Evolutionary conservation across 2,888 invertebrate species (phyloP).

Genomic region (Spicauda simplicius): DNA sequence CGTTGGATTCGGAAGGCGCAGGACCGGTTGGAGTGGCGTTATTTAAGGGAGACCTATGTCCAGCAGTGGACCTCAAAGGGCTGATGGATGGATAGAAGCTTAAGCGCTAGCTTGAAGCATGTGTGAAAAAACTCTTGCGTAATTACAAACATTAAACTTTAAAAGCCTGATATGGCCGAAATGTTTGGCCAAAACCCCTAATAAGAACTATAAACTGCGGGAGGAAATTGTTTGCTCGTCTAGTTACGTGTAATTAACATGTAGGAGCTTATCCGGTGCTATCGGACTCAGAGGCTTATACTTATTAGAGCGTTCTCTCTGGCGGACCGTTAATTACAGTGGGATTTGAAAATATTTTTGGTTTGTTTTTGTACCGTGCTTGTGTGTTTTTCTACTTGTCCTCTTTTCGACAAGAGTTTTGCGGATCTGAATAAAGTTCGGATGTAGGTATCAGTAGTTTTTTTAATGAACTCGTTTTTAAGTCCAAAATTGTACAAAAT

Average conservation of each 20-base stretch:
- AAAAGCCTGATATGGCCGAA: conserved; percentile 16
- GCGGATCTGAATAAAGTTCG: too few relatives aligned
- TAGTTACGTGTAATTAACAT: conserved; percentile 64
- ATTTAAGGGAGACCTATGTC: too few relatives aligned
- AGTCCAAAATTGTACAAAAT: too few relatives aligned
- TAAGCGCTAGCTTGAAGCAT: too few relatives aligned
- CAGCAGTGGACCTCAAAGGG: too few relatives aligned
- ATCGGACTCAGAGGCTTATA: conserved; percentile 57
- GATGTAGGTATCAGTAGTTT: too few relatives aligned
- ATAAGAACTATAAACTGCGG: conserved; percentile 48
- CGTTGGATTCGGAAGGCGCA: too few relatives aligned
- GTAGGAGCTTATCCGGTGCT: conserved; percentile 59
- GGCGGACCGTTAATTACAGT: conserved; percentile 34
- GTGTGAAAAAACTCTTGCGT: neutral
- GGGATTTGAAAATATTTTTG: conserved; percentile 36
- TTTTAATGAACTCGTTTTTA: too few relatives aligned
- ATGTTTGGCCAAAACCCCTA: conserved; percentile 43
- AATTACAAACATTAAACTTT: neutral
- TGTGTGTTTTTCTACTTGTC: conserved; percentile 21
- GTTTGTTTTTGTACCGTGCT: conserved; percentile 29
- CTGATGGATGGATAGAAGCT: too few relatives aligned
- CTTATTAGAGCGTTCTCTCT: conserved; percentile 56
- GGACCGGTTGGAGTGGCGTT: too few relatives aligned
- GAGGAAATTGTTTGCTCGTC: conserved; percentile 57
- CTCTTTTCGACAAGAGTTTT: neutral